These are phyloP conservation scores for Smittia sp. DNA, from an alignment of 2,888 invertebrate genomes.

Conservation along the genomic window DNA sequence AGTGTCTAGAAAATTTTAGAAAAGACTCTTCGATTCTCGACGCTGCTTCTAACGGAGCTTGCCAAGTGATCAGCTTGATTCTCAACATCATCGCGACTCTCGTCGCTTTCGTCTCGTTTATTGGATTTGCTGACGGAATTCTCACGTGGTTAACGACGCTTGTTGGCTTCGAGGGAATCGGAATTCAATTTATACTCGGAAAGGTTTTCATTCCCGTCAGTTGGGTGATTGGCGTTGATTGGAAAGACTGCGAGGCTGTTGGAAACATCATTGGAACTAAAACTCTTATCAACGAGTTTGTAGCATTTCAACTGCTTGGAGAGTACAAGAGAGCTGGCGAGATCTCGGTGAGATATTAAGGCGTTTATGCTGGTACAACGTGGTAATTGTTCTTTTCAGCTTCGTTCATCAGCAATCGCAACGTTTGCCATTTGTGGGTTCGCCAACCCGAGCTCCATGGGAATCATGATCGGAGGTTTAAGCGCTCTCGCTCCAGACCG, in stretches of 20 bases:
- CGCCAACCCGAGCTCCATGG: slow-evolving; percentile 83
- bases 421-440: slow-evolving; percentile 92
- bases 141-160: slow-evolving; percentile 77
- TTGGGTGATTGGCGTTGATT: slow-evolving; percentile 77
- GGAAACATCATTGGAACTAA: slow-evolving; percentile 85
- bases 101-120: slow-evolving; percentile 84
- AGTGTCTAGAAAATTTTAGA: too few species aligned
- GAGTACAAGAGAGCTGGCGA: slow-evolving; percentile 57
- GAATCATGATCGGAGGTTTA: slow-evolving; percentile 77
- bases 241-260: slow-evolving; percentile 67
- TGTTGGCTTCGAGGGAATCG: slow-evolving; percentile 64
- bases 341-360: slow-evolving; percentile 63
- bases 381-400: too few species aligned
- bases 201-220: slow-evolving; percentile 89
- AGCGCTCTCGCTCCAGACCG: slow-evolving; percentile 74
- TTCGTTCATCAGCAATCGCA: slow-evolving; percentile 75
- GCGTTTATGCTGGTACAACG: too few species aligned
- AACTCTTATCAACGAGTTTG: slow-evolving; percentile 88
- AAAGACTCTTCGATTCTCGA: slow-evolving; percentile 81
- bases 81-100: slow-evolving; percentile 87
- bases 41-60: slow-evolving; percentile 87
- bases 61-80: slow-evolving; percentile 74
- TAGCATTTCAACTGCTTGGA: slow-evolving; percentile 78
- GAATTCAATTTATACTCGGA: slow-evolving; percentile 74
- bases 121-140: slow-evolving; percentile 79